Evolutionary conservation across 1,140 invertebrate species (phyloP), one percentile per base, ranked within the genome.

Genomic region (Armadillidium nasatum): DNA sequence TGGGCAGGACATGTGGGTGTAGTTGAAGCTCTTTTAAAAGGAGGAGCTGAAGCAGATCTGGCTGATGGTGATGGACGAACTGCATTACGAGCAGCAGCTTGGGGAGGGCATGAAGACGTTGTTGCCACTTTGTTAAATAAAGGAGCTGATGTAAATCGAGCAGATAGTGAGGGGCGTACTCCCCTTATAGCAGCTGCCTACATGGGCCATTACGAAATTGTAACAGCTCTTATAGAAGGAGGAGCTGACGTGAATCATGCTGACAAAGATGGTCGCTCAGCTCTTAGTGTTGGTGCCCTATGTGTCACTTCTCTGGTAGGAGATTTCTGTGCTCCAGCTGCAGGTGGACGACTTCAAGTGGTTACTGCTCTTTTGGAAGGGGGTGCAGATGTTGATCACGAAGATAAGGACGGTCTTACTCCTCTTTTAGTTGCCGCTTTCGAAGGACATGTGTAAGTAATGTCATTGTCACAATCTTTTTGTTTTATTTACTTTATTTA

Each of bases 371-470:
- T 98, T 6, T 82, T 96, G 43, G 93, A 96, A 83, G 86, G 90
- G 75, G 92, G 92, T n/a, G 95, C 94, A 0, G 89, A 90, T 72
- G 94, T 96, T 0, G 91, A 94, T 84, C 92, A 94, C 77, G 90
- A 93, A 79, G 95, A 97, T 83, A 91, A 94, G 76, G 95, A 97
- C 83, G 92, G 93, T 0, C 95, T 96, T 87, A 96, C 95, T 4
- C 94, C 95, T 2, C 85, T 98, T 10, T 86, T 97, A 67, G 94
- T 98, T 0, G 95, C 95, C 10, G 93, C 95, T 0, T 97, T 97
- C 82, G 95, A 98, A 85, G 95, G 95, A 2, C 93, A 96, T 83
- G 89, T 89, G 89, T 90, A 82, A 86, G 82, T 77, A 33, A 33
- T 33, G 6, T 33, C 33, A 33, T 33, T 33, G 2, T 6, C 33